Evolutionary conservation across 2,888 invertebrate species (phyloP).

Genomic region (Hypomecis punctinalis): DNA sequence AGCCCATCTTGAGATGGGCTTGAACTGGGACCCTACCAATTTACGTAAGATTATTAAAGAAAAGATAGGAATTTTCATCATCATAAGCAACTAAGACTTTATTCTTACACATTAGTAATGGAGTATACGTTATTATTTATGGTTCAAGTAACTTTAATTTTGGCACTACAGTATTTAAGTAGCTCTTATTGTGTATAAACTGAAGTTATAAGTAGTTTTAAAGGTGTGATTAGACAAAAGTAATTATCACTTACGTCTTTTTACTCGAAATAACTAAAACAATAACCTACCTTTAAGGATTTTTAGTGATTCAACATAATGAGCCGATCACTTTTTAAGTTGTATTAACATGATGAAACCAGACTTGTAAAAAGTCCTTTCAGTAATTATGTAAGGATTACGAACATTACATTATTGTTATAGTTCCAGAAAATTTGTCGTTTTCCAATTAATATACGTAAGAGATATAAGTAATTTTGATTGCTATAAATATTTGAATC

Average conservation of each 20-base stretch:
- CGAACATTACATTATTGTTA: slow-evolving; percentile 9
- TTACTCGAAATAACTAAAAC: too few relatives aligned
- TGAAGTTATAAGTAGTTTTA: slow-evolving; percentile 1
- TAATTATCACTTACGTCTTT: slow-evolving; percentile 1
- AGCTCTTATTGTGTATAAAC: not conserved
- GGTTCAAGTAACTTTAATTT: slow-evolving; percentile 5
- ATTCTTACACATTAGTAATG: slow-evolving; percentile 5
- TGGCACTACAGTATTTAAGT: slow-evolving; percentile 1
- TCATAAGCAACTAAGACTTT: slow-evolving; percentile 5
- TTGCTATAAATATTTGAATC: slow-evolving; percentile 11
- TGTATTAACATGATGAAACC: slow-evolving; percentile 4
- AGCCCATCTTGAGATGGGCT: slow-evolving; percentile 1
- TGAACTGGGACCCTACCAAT: too few relatives aligned
- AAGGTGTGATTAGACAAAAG: not conserved
- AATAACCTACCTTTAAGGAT: slow-evolving; percentile 3
- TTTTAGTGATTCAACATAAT: slow-evolving; percentile 4
- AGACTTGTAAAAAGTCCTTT: slow-evolving; percentile 2
- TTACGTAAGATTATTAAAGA: slow-evolving; percentile 3
- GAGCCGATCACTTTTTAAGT: slow-evolving; percentile 5
- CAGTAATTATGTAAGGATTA: slow-evolving; percentile 1
- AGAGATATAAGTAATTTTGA: slow-evolving; percentile 6
- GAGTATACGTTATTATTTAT: slow-evolving; percentile 5
- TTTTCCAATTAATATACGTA: slow-evolving; percentile 6
- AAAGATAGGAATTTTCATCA: not conserved
- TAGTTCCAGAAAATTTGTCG: slow-evolving; percentile 10